Base-by-base conservation (phyloP, 1,140 invertebrate species). In the Drosophila rhopaloa region DNA sequence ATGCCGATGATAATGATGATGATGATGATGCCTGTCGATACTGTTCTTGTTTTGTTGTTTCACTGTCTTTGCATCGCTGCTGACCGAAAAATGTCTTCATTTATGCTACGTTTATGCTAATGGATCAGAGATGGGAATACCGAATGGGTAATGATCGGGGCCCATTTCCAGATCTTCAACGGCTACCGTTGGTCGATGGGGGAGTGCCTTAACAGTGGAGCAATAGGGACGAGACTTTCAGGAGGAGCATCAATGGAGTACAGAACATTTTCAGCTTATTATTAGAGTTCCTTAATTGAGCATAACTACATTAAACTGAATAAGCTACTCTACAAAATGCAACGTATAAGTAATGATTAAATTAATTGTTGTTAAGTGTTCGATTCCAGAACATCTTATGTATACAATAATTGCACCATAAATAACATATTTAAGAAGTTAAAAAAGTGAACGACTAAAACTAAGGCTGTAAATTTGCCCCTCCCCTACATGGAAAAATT, bases 71-170 rank as follows among this genome's bases (percentile, higher is more conserved):
- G 50, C 57, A 32, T 37, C 19, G 44, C 65, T 70, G 41, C 67
- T 71, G 43, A 58, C 83, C 65, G 76, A 65, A 66, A 70, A 74
- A 88, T 89, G 84, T 88, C 84, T 88, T 89, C 85, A 89, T 88
- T 88, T 89, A 80, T 84, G 83, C 84, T 70, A 66, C 67, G 57
- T 72, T 85, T 85, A 86, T 85, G 79, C 83, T 86, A 85, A 82
- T 86, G 81, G 83, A 85, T 85, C 81, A 67, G 75, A 81, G 65
- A 79, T 78, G 61, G 48, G 43, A 48, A 76, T 60, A n/a, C 32
- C 48, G 38, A 61, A 62, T 62, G 56, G 41, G 71, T 7, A 55
- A 70, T 55, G 66, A 47, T 57, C 27, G 35, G 8, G 63, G 51
- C 27, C 16, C 35, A n/a, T 19, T 16, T 46, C 9, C 7, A 35